Base-by-base conservation (phyloP, 2,113 vertebrate genomes). In the Nyctereutes procyonoides region DNA sequence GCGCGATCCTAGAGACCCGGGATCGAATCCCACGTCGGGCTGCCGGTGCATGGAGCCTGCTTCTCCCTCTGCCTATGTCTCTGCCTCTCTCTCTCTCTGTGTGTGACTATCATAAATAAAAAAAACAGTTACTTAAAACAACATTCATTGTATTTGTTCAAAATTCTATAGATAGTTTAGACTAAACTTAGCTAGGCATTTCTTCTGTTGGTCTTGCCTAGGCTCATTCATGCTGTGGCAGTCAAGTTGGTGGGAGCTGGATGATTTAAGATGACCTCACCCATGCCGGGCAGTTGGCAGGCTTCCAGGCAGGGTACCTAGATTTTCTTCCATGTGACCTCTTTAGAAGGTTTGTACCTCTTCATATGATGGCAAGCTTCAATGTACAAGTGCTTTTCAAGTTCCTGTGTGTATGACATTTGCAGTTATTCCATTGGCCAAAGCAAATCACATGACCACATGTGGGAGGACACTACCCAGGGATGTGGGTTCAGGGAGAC, bases 101-200 rank as follows among this genome's bases (percentile, higher is more conserved):
- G 4, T 43, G 38, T 43, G 38, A 43, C 38, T 43, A 43, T 43
- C 38, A 43, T 43, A 43, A 43, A 43, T 43, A 43, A 43, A 43
- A 16, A 90, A 85, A 85, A 22, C 55, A 69, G 16, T 76, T 48
- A 12, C 51, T 67, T 93, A 87, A 87, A 67, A 56, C 38, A 73
- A 71, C 55, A 84, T 74, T 74, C 88, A 82, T n/a, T 30, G 28
- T 60, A 19, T 80, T 63, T 94, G 28, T 56, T 80, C n/a, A 90
- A 85, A 86, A 85, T 62, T 88, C 60, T 77, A 32, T 74, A 26
- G 76, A 77, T 51, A 92, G 62, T 92, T 82, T 92, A 71, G 26
- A 62, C 20, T 88, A 88, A 85, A 69, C 4, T 74, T 63, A 76
- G 17, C 35, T 82, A 20, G 53, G 24, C 53, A 63, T 88, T 94